Evolutionary conservation across 1,140 invertebrate genomes (phyloP).

Genomic region (Diorhabda carinulata): DNA sequence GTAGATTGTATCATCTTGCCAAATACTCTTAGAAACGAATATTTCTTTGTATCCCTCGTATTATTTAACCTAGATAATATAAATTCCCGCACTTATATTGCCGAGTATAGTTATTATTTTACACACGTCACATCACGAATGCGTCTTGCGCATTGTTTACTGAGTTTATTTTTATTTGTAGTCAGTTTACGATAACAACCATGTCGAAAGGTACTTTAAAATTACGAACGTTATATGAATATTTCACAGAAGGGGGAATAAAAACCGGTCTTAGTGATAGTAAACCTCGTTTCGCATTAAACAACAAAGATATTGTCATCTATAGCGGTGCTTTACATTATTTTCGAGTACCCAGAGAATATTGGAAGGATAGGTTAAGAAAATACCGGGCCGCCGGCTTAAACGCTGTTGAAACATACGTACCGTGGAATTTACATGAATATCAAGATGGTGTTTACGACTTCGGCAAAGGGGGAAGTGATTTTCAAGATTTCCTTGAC

Average conservation of each 20-base stretch:
- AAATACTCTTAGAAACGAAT: too few species aligned
- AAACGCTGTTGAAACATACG: conserved; percentile 88
- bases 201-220: background rate
- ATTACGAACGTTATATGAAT: conserved; percentile 39
- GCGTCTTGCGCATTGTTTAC: background rate
- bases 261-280: conserved; percentile 29
- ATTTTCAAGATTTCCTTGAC: conserved; percentile 60
- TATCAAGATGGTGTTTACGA: conserved; percentile 54
- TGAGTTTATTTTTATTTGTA: background rate
- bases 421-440: conserved; percentile 93
- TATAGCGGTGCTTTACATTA: conserved; percentile 83
- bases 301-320: conserved; percentile 36
- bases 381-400: conserved; percentile 59
- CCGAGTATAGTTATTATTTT: background rate
- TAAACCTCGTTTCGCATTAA: conserved; percentile 34
- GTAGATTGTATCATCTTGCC: too few species aligned
- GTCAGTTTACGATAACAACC: background rate
- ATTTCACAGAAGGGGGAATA: conserved; percentile 38
- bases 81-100: background rate
- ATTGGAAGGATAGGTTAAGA: conserved; percentile 32
- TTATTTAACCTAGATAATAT: background rate
- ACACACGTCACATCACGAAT: background rate
- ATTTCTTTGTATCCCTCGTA: too few species aligned
- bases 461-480: conserved; percentile 64
- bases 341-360: conserved; percentile 71